Conservation (phyloP, 1,140 invertebrate genomes). For the Brachionus manjavacas region DNA sequence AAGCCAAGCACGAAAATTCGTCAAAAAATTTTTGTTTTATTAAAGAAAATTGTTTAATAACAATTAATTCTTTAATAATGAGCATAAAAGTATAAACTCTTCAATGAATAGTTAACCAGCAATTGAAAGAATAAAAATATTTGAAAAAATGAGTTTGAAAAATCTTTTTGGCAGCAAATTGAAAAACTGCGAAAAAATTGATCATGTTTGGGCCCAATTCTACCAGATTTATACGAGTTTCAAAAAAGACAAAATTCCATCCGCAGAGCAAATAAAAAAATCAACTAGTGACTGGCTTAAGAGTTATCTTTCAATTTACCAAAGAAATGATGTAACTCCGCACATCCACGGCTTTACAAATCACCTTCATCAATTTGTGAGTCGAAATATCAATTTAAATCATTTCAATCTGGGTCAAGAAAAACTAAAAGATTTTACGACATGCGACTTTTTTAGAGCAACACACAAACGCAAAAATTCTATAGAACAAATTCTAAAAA, state of each 20-base stretch:
- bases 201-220: background rate
- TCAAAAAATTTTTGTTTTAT: background rate
- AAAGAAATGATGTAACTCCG: constrained; percentile 33
- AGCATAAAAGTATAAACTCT: background rate
- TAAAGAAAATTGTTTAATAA: background rate
- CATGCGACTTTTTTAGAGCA: background rate
- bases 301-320: constrained; percentile 2
- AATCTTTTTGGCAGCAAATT: background rate
- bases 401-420: background rate
- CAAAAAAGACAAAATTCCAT: background rate
- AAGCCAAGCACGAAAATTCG: background rate
- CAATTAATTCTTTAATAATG: background rate
- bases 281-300: background rate
- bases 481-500: background rate
- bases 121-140: constrained; percentile 12
- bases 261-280: background rate
- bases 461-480: background rate
- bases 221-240: background rate
- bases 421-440: background rate
- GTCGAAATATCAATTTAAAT: background rate
- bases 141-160: background rate
- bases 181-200: background rate
- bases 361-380: constrained; percentile 17
- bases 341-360: constrained; percentile 22
- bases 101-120: background rate